These are phyloP conservation scores for Phalacrocorax carbo DNA, from an alignment of 2,113 vertebrate species.

Conservation along the genomic window DNA sequence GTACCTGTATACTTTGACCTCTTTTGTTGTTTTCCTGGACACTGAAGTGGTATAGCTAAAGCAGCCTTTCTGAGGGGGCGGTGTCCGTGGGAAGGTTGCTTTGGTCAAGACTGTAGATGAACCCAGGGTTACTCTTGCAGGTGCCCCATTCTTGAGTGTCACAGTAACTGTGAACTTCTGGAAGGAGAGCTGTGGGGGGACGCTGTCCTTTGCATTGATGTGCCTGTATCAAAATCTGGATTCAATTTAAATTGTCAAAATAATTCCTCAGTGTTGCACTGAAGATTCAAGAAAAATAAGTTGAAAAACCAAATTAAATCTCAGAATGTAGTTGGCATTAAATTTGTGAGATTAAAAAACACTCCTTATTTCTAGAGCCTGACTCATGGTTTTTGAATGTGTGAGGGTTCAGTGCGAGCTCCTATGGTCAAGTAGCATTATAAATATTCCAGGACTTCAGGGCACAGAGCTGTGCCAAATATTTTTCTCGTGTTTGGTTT, in stretches of 20 bases:
- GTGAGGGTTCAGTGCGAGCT: neutral
- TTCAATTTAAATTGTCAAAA: neutral
- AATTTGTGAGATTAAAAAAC: conserved; percentile 1
- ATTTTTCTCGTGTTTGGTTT: neutral
- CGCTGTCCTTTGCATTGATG: neutral
- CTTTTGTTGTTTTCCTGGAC: neutral
- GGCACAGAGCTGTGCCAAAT: conserved; percentile 14
- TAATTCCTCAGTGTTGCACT: neutral
- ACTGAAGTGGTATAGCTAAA: neutral
- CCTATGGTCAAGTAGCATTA: conserved; percentile 28
- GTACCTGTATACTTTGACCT: neutral
- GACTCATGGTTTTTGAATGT: conserved; percentile 53
- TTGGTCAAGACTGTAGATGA: neutral
- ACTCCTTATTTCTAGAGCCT: conserved; percentile 24
- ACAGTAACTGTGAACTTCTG: neutral
- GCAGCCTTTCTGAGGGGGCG: neutral
- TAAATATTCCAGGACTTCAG: conserved; percentile 37
- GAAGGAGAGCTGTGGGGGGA: rapidly evolving
- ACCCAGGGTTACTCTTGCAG: neutral
- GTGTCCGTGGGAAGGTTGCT: neutral
- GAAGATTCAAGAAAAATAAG: neutral
- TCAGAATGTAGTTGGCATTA: conserved; percentile 38
- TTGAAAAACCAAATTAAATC: neutral
- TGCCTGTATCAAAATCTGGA: neutral
- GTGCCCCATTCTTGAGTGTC: neutral